Conservation (phyloP, 2,113 vertebrate genomes). For the Serranochromis macrocephalus region DNA sequence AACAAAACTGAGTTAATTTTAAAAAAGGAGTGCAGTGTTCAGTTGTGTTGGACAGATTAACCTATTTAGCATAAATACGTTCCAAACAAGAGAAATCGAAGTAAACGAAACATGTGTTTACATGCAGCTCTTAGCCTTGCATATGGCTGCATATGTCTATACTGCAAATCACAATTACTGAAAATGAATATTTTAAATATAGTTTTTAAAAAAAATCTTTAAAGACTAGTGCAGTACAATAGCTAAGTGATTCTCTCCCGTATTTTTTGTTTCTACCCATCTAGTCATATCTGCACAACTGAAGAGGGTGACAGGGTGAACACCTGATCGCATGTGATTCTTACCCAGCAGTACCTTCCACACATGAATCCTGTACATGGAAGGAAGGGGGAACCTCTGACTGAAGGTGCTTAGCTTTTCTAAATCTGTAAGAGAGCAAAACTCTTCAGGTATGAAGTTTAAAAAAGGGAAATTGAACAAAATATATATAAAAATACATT, state of each 20-base stretch:
- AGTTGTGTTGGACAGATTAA: background rate
- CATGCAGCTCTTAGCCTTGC: background rate
- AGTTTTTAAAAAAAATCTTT: accelerated
- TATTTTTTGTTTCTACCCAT: background rate
- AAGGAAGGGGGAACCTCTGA: constrained; percentile 94
- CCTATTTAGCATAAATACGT: background rate
- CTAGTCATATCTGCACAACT: background rate
- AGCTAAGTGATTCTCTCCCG: background rate
- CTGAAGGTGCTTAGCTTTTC: constrained; percentile 97
- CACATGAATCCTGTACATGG: constrained; percentile 92
- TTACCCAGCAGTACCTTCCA: constrained; percentile 97
- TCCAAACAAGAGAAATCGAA: background rate
- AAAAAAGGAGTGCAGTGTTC: background rate
- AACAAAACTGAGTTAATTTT: background rate
- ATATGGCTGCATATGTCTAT: background rate
- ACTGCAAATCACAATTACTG: background rate
- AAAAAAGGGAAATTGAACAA: background rate
- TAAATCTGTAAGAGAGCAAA: constrained; percentile 73
- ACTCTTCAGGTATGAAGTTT: background rate
- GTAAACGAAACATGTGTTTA: background rate
- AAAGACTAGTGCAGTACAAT: background rate
- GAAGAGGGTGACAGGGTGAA: background rate
- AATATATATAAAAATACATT: no score
- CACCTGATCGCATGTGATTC: background rate
- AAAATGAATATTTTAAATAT: background rate